These are phyloP conservation scores for Lordiphosa collinella DNA, from an alignment of 1,140 invertebrate species.

Conservation along the genomic window DNA sequence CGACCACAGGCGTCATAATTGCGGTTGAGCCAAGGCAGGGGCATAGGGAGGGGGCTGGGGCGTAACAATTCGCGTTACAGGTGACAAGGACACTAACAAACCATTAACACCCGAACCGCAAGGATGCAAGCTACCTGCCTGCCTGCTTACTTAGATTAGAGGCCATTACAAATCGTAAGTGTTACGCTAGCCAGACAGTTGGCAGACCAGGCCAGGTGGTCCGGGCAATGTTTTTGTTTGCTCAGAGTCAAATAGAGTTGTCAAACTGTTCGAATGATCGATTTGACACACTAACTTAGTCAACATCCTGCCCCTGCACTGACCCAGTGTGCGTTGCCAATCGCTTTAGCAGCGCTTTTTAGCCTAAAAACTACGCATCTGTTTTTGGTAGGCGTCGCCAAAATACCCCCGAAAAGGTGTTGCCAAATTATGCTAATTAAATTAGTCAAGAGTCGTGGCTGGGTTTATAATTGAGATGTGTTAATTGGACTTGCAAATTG, in stretches of 20 bases:
- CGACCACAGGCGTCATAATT: constrained; percentile 49
- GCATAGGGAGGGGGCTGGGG: constrained; percentile 1
- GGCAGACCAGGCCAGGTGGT: constrained; percentile 49
- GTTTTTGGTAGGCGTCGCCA: constrained; percentile 36
- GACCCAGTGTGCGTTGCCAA: constrained; percentile 52
- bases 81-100: constrained; percentile 60
- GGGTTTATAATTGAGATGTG: constrained; percentile 31
- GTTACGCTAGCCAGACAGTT: constrained; percentile 59
- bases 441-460: constrained; percentile 26
- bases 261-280: constrained; percentile 77
- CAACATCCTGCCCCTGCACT: constrained; percentile 24
- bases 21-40: constrained; percentile 15
- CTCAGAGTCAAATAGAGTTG: constrained; percentile 57
- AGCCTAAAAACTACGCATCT: constrained; percentile 42
- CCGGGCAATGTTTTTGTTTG: constrained; percentile 27
- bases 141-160: constrained; percentile 40
- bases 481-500: constrained; percentile 60
- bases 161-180: constrained; percentile 74
- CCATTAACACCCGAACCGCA: constrained; percentile 75
- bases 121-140: constrained; percentile 46
- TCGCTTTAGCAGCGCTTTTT: constrained; percentile 70
- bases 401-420: constrained; percentile 44
- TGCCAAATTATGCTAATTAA: constrained; percentile 75
- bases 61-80: constrained; percentile 16
- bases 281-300: constrained; percentile 76